Evolutionary conservation across 2,113 vertebrate genomes (phyloP).

Genomic region (Myiozetetes cayanensis): DNA sequence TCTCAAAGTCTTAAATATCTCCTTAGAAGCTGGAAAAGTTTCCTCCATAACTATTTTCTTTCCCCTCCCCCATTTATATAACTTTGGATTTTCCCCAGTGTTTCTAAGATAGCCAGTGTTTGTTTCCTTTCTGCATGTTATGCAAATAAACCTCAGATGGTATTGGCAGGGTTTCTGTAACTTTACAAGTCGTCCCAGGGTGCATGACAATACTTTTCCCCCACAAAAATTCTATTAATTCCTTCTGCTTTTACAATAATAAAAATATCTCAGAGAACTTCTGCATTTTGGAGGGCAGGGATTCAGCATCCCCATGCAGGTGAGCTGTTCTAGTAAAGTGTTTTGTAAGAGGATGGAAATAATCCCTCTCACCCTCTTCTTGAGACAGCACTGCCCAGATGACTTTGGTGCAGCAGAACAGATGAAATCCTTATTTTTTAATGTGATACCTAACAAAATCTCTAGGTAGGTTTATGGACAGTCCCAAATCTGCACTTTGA

Average conservation of each 20-base stretch:
- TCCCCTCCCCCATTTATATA: background rate
- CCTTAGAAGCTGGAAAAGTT: background rate
- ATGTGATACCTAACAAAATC: background rate
- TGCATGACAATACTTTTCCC: background rate
- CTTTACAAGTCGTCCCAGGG: background rate
- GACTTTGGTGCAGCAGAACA: background rate
- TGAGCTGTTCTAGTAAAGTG: background rate
- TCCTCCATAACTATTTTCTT: background rate
- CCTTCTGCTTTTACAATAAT: background rate
- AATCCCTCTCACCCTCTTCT: background rate
- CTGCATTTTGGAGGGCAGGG: background rate
- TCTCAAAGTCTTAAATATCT: background rate
- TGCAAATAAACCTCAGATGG: conserved; percentile 40
- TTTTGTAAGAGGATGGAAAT: background rate
- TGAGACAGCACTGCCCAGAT: background rate
- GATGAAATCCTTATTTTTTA: background rate
- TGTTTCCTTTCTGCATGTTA: conserved; percentile 31
- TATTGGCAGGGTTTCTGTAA: conserved; percentile 22
- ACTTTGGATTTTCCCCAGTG: conserved; percentile 36
- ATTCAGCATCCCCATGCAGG: background rate
- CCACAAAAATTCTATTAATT: background rate
- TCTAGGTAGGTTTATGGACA: background rate
- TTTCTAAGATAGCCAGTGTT: conserved; percentile 39
- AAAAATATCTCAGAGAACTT: background rate
- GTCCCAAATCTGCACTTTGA: background rate